Evolutionary conservation across 2,888 invertebrate genomes (phyloP).

Genomic region (Nephrocerus scutellatus): DNA sequence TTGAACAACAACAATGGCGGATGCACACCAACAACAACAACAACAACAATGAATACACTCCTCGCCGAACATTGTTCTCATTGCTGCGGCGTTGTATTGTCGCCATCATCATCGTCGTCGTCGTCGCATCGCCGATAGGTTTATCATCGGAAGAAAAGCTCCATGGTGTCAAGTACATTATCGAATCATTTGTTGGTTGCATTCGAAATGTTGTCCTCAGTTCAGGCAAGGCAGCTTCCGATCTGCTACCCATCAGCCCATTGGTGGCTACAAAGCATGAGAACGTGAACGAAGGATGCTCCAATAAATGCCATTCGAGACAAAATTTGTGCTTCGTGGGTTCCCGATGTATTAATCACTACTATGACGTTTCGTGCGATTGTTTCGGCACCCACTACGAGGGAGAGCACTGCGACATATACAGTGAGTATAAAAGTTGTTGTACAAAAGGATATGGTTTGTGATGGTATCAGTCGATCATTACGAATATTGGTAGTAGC

Average conservation of each 20-base stretch:
- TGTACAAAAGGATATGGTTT: not conserved
- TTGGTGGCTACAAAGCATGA: conserved; percentile 81
- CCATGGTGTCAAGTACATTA: conserved; percentile 85
- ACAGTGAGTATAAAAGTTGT: conserved; percentile 56
- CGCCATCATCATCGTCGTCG: conserved; percentile 8
- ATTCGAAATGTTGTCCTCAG: conserved; percentile 80
- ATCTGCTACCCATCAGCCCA: conserved; percentile 72
- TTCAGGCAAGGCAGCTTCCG: conserved; percentile 79
- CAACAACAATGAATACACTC: conserved; percentile 2
- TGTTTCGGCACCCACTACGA: conserved; percentile 90
- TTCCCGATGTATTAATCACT: conserved; percentile 85
- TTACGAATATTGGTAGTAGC: too few relatives aligned
- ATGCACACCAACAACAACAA: conserved; percentile 9
- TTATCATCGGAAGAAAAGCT: conserved; percentile 81
- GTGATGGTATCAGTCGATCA: too few relatives aligned
- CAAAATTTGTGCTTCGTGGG: conserved; percentile 83
- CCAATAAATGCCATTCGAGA: conserved; percentile 71
- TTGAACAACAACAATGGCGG: conserved; percentile 5
- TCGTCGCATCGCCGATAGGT: conserved; percentile 50
- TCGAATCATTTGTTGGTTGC: conserved; percentile 88
- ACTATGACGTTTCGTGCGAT: conserved; percentile 81
- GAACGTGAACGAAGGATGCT: conserved; percentile 83
- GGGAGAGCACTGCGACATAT: conserved; percentile 85
- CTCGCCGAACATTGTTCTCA: not conserved
- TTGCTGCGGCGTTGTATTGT: conserved; percentile 10